Percentiles rank a stretch among this genome's conserved stretches.
phyloP scores from a whole-genome alignment of 1,140 invertebrate genomes.

The Trichogramma pretiosum region DNA sequence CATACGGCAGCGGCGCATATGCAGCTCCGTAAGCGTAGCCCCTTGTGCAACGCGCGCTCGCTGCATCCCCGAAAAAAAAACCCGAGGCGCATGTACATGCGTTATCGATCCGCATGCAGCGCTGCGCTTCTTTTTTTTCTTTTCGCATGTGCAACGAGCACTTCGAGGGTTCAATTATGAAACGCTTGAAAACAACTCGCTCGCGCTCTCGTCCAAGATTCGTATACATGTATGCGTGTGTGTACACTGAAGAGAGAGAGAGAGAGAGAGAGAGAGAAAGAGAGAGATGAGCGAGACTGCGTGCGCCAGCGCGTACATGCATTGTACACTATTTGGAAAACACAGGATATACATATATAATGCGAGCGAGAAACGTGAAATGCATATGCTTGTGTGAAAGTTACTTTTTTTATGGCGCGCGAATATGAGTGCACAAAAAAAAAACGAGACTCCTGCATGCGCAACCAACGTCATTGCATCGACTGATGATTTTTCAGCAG shows the following conservation, averaged over 20 bases:
- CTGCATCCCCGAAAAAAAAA: background rate
- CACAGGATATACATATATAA: slow-evolving; percentile 6
- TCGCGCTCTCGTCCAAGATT: no score
- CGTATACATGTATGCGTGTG: slow-evolving; percentile 13
- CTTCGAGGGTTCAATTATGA: slow-evolving; percentile 34
- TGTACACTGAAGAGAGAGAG: no score
- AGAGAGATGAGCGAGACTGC: no score
- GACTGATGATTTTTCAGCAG: no score
- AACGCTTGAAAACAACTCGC: slow-evolving; percentile 39
- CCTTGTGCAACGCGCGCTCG: background rate
- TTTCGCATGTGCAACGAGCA: background rate
- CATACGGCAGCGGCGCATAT: background rate
- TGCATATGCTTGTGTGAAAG: no score
- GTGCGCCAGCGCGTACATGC: no score
- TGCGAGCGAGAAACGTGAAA: slow-evolving; percentile 28
- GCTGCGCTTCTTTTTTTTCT: background rate
- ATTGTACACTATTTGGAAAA: no score
- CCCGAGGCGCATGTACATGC: no score
- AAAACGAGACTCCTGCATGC: no score
- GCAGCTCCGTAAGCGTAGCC: background rate
- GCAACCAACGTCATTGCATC: no score
- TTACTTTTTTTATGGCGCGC: no score
- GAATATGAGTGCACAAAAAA: no score
- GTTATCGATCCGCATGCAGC: slow-evolving; percentile 32
- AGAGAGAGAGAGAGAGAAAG: background rate